Base-by-base conservation (phyloP, 2,113 vertebrate species). In the Electrona antarctica region DNA sequence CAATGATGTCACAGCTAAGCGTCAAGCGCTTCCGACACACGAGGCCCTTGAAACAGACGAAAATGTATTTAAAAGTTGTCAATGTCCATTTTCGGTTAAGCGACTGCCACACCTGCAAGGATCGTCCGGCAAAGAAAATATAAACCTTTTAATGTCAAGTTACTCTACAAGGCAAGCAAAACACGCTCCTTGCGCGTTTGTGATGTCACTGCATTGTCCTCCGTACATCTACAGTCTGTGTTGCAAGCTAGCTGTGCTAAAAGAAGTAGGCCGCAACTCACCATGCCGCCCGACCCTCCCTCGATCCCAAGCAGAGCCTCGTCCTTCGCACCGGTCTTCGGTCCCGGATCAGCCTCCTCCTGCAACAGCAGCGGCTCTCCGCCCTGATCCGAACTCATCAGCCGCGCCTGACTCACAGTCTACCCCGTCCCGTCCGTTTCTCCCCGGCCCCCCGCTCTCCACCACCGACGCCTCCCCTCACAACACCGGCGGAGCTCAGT, bases 321-420 rank as follows among this genome's bases (percentile, higher is more conserved):
- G 89, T 88, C 91, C 85, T 91, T 89, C 84, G 77, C 90, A 69
- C 84, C 84, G 89, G 82, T 89, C 87, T 85, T 77, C 87, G 90
- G 89, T 92, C 89, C 90, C 82, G 91, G 90, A 78, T 92, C 92
- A 87, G 90, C 88, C 91, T 92, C 92, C 90, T 93, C 93, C 93
- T 92, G 92, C 93, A 93, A 83, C 93, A 89, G 90, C 91, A 91
- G 93, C 92, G 92, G 92, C 90, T 91, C 93, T 91, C 85, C 90
- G 91, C 87, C 93, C 93, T 92, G 93, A 67, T 93, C 93, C 91
- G 93, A 94, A 94, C 92, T 94, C 93, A 94, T 94, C 92, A 91
- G 93, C 93, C 90, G 93, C 89, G 89, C 91, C 92, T 92, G 88
- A 91, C 90, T 93, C 90, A 88, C 93, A 1, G 86, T 86, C 87